Percentiles rank a stretch among this genome's conserved stretches.
phyloP scores from a whole-genome alignment of 92 coral and sea anemone genomes.

The Siderastrea radians region DNA sequence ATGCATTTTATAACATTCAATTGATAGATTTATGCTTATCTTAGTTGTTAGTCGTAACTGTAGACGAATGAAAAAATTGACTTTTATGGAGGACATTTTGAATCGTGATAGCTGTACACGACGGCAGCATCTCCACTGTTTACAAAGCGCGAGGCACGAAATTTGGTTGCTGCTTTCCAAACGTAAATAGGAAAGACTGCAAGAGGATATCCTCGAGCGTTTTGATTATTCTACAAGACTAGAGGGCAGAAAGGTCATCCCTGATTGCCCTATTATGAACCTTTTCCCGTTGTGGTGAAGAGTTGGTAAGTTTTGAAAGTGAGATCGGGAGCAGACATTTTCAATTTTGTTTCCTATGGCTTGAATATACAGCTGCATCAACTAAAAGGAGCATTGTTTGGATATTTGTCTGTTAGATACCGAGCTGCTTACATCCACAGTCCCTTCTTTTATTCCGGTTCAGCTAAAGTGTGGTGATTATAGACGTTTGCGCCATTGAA shows the following conservation, averaged over 20 bases:
- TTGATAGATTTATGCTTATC: constrained; percentile 17
- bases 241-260: constrained; percentile 90
- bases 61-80: constrained; percentile 8
- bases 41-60: constrained; percentile 13
- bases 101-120: constrained; percentile 24
- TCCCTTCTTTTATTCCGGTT: constrained; percentile 1
- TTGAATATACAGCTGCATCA: constrained; percentile 24
- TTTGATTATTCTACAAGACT: constrained; percentile 66
- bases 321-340: constrained; percentile 1
- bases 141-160: constrained; percentile 32
- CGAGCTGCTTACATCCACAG: constrained; percentile 5
- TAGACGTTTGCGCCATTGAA: not conserved
- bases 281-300: constrained; percentile 7
- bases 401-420: constrained; percentile 14
- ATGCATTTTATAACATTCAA: constrained; percentile 18
- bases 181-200: constrained; percentile 55
- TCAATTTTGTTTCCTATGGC: not conserved
- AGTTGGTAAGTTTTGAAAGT: not conserved
- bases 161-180: constrained; percentile 36
- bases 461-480: constrained; percentile 1
- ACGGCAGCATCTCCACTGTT: constrained; percentile 12
- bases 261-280: constrained; percentile 52
- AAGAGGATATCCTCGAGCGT: constrained; percentile 72
- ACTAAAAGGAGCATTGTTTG: constrained; percentile 15
- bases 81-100: constrained; percentile 24